Conservation (phyloP, 92 coral and sea anemone species). For the Palythoa caribaeorum region DNA sequence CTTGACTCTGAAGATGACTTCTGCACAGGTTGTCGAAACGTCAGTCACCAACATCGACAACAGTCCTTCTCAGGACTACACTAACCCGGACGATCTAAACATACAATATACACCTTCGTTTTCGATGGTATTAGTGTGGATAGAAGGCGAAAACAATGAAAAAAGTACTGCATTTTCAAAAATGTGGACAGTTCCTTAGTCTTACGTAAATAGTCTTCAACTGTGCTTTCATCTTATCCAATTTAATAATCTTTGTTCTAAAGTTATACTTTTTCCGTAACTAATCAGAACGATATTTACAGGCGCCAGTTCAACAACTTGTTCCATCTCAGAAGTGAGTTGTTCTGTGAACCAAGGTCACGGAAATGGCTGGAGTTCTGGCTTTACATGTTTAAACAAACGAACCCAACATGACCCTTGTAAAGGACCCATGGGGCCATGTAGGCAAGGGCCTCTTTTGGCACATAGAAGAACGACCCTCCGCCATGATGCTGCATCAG, state of each 20-base stretch:
- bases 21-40: too few species aligned
- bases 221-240: neutral
- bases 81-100: too few species aligned
- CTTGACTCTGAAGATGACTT: too few species aligned
- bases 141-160: too few species aligned
- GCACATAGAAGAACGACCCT: constrained; percentile 61
- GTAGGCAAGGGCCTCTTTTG: constrained; percentile 33
- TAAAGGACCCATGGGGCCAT: constrained; percentile 1
- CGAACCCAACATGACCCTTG: neutral
- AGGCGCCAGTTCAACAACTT: neutral
- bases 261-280: neutral
- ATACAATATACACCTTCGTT: too few species aligned
- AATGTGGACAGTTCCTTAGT: too few species aligned
- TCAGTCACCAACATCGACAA: too few species aligned
- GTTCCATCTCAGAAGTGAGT: neutral
- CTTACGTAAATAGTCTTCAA: too few species aligned
- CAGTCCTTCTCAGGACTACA: too few species aligned
- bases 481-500: constrained; percentile 67
- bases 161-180: too few species aligned
- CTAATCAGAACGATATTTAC: neutral
- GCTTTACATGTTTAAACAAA: constrained; percentile 50
- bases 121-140: too few species aligned
- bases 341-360: constrained; percentile 27
- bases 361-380: constrained; percentile 92
- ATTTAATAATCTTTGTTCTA: neutral